Evolutionary conservation across 2,797 vertebrate genomes (phyloP).

Genomic region (Argya squamiceps): DNA sequence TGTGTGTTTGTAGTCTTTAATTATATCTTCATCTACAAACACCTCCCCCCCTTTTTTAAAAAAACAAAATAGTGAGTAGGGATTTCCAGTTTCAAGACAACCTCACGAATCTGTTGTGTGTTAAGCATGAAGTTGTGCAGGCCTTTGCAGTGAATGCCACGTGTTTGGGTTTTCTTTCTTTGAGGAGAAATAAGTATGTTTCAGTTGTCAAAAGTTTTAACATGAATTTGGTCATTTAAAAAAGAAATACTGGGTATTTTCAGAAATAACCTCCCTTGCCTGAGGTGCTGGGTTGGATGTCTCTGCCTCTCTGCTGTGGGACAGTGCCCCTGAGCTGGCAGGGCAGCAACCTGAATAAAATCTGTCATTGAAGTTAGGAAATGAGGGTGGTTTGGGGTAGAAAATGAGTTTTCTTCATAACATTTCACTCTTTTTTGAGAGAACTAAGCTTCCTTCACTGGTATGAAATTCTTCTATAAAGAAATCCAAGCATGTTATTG

Average conservation of each 20-base stretch:
- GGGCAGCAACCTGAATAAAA: neutral
- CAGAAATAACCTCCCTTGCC: neutral
- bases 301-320: neutral
- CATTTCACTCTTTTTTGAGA: rapidly evolving
- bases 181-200: neutral
- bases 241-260: neutral
- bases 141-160: neutral
- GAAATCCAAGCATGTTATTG: neutral
- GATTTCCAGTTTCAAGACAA: neutral
- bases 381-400: neutral
- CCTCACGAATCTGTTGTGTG: neutral
- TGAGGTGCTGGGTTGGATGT: neutral
- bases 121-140: neutral
- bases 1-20: neutral
- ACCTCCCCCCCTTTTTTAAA: rapidly evolving
- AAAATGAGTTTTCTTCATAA: neutral
- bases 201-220: neutral
- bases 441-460: neutral
- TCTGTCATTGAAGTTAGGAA: neutral
- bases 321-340: neutral
- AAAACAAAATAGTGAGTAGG: neutral
- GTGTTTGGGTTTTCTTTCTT: neutral
- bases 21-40: neutral
- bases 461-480: neutral
- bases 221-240: neutral